Conservation (phyloP, 2,797 vertebrate genomes). For the Malacoctenus gilli region DNA sequence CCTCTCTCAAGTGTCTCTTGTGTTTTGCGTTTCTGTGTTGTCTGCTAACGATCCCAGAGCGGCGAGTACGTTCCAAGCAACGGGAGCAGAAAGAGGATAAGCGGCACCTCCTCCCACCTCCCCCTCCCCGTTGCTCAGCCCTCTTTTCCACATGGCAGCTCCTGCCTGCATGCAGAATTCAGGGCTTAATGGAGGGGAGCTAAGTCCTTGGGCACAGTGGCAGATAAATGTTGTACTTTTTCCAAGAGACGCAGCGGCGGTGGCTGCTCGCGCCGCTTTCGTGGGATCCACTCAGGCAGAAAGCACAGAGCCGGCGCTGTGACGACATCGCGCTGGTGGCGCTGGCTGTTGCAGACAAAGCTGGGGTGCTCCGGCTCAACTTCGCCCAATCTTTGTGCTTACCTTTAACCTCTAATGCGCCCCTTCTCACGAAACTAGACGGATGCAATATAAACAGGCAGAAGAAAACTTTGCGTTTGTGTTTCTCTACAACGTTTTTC, state of each 20-base stretch:
- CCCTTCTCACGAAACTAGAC: no score
- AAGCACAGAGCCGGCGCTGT: conserved; percentile 28
- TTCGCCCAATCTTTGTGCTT: conserved; percentile 26
- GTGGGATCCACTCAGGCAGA: conserved; percentile 57
- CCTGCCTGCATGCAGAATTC: conserved; percentile 69
- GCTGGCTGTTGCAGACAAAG: no score
- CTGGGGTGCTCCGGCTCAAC: conserved; percentile 26
- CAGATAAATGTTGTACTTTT: conserved; percentile 67
- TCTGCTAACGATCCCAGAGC: no score
- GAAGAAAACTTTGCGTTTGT: no score
- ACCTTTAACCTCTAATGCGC: conserved; percentile 14
- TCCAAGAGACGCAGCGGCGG: conserved; percentile 35
- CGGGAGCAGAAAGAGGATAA: conserved; percentile 19
- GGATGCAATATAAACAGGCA: no score
- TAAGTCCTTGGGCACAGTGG: conserved; percentile 70
- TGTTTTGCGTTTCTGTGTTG: no score
- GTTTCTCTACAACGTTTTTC: no score
- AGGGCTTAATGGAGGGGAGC: conserved; percentile 79
- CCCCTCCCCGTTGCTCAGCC: conserved; percentile 35
- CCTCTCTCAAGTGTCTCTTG: no score
- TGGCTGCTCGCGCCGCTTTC: conserved; percentile 30
- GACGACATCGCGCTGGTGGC: conserved; percentile 38
- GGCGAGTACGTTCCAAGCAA: neutral
- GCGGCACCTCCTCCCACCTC: conserved; percentile 24
- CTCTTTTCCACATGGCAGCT: conserved; percentile 76